These are phyloP conservation scores for Zeuzera pyrina DNA, from an alignment of 2,888 invertebrate genomes.

Conservation along the genomic window DNA sequence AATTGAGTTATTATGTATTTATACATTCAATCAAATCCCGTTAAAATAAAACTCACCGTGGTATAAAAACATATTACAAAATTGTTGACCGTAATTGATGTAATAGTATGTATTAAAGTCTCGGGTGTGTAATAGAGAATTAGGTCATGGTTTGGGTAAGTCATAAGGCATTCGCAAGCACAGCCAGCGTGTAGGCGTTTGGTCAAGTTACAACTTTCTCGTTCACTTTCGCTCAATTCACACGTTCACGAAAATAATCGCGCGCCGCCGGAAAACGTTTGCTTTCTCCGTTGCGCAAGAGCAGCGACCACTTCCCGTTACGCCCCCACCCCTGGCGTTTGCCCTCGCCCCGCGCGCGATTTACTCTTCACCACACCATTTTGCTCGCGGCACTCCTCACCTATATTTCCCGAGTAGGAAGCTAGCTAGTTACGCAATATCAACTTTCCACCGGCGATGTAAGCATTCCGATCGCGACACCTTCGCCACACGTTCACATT, in stretches of 20 bases:
- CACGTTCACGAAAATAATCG: conserved; percentile 69
- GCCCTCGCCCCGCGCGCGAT: conserved; percentile 9
- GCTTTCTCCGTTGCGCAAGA: conserved; percentile 68
- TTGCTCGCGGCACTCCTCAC: conserved; percentile 42
- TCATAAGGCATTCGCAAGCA: no score
- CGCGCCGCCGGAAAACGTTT: conserved; percentile 58
- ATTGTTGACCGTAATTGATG: no score
- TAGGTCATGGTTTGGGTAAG: no score
- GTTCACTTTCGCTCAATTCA: conserved; percentile 67
- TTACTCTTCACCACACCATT: conserved; percentile 53
- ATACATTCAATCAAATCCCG: no score
- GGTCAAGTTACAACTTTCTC: conserved; percentile 45
- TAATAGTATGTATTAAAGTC: no score
- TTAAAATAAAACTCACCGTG: no score
- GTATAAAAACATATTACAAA: no score
- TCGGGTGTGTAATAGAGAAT: no score
- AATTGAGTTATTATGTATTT: no score
- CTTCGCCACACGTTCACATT: conserved; percentile 3
- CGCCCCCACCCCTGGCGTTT: conserved; percentile 16
- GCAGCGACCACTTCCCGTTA: conserved; percentile 51
- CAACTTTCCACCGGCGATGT: conserved; percentile 42
- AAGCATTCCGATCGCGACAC: conserved; percentile 29
- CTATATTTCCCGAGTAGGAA: conserved; percentile 64
- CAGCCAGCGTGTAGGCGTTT: not conserved
- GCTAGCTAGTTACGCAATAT: conserved; percentile 43